Percentiles rank a stretch among this genome's conserved stretches.
These are phyloP conservation scores for Castor canadensis DNA, from an alignment of 2,113 vertebrate species.

Conservation along the genomic window DNA sequence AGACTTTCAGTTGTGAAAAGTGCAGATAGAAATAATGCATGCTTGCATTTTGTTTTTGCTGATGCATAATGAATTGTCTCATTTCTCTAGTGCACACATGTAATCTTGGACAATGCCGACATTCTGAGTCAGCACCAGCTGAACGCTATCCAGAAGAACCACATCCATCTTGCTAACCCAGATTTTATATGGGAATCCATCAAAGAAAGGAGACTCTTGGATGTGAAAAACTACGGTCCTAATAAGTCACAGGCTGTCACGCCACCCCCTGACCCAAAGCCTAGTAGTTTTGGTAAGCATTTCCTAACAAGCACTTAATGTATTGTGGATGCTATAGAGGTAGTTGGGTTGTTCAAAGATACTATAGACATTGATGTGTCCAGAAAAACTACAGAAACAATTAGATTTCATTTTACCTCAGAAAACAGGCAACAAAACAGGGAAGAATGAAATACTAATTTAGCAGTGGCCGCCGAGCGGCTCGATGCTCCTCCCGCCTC, in stretches of 20 bases:
- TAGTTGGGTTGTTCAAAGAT: not conserved
- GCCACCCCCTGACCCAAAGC: not conserved
- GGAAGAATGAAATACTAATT: not conserved
- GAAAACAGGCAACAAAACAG: slow-evolving; percentile 16
- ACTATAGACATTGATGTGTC: not conserved
- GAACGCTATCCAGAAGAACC: slow-evolving; percentile 82
- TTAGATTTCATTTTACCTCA: not conserved
- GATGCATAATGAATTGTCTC: not conserved
- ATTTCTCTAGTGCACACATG: slow-evolving; percentile 87
- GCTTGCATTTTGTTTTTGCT: not conserved
- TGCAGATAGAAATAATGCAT: not conserved
- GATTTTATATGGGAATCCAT: slow-evolving; percentile 88
- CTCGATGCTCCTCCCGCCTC: too few species aligned
- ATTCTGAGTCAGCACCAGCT: slow-evolving; percentile 83
- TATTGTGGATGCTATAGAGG: not conserved
- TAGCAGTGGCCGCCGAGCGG: too few species aligned
- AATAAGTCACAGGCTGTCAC: not conserved
- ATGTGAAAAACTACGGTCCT: slow-evolving; percentile 48
- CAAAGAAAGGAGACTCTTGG: slow-evolving; percentile 82
- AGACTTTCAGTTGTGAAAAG: not conserved
- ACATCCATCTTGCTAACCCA: slow-evolving; percentile 82
- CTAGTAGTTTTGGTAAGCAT: slow-evolving; percentile 49
- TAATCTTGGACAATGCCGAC: slow-evolving; percentile 83
- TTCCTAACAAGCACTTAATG: not conserved
- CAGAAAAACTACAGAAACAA: not conserved